phyloP scores from a whole-genome alignment of 2,113 vertebrate genomes.

The Pseudorectes ferrugineus region DNA sequence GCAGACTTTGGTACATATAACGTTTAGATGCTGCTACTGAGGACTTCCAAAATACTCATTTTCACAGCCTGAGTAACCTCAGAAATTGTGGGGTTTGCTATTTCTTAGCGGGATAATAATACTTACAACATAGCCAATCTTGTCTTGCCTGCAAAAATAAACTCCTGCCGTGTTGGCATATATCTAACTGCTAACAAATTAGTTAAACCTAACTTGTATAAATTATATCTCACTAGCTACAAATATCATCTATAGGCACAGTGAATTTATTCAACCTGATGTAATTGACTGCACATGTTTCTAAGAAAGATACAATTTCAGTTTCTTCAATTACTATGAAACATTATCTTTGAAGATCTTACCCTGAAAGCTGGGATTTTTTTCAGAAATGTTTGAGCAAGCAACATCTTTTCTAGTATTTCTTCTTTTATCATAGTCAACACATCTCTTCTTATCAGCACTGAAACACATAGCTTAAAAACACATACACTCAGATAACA shows the following conservation, averaged over 20 bases:
- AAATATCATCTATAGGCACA: not conserved
- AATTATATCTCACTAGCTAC: not conserved
- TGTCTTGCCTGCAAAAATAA: not conserved
- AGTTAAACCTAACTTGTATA: not conserved
- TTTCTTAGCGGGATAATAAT: not conserved
- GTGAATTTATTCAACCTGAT: constrained; percentile 1
- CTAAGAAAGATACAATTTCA: constrained; percentile 5
- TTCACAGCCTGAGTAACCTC: not conserved
- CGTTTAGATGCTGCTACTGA: not conserved
- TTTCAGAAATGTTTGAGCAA: not conserved
- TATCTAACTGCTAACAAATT: constrained; percentile 1
- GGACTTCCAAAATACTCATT: not conserved
- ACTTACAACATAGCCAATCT: not conserved
- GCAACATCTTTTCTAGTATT: not conserved
- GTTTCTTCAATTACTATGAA: constrained; percentile 8
- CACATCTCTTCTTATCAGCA: constrained; percentile 26
- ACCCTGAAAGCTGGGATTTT: not conserved
- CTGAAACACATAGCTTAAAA: constrained; percentile 36
- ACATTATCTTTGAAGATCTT: constrained; percentile 12
- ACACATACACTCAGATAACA: not conserved
- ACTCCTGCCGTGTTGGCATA: not conserved
- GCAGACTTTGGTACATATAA: not conserved
- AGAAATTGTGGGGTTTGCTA: not conserved
- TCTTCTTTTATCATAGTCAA: constrained; percentile 12
- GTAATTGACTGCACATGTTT: constrained; percentile 1